Percentiles rank a stretch among this genome's conserved stretches.
Evolutionary conservation across 2,797 vertebrate genomes (phyloP).

Genomic region (Naso thynnoides): DNA sequence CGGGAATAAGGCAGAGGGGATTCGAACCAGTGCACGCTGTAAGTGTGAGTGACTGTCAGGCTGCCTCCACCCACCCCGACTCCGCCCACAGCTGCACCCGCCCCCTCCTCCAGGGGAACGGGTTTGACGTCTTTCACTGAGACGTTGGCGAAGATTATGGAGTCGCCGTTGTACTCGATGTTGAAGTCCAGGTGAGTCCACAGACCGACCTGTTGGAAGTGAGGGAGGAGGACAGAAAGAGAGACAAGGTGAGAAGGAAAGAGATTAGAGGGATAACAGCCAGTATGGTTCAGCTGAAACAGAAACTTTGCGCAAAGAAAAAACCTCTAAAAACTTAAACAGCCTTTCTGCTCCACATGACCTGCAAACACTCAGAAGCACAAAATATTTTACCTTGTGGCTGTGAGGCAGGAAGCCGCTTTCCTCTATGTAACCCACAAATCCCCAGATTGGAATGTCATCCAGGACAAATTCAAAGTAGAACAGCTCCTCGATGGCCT

Average conservation of each 20-base stretch:
- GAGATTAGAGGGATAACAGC: neutral
- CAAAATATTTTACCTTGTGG: conserved; percentile 86
- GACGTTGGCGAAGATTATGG: conserved; percentile 92
- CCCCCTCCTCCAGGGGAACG: conserved; percentile 89
- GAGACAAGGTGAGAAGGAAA: neutral
- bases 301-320: conserved; percentile 10
- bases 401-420: conserved; percentile 94
- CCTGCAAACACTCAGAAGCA: neutral
- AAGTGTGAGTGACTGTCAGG: conserved; percentile 88
- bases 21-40: conserved; percentile 92
- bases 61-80: conserved; percentile 79
- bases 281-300: neutral
- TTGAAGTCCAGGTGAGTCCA: conserved; percentile 96
- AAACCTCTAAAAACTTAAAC: neutral
- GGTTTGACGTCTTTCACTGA: conserved; percentile 93
- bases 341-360: neutral
- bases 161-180: conserved; percentile 91
- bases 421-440: conserved; percentile 95
- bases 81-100: conserved; percentile 66
- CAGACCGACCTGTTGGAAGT: conserved; percentile 84
- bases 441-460: conserved; percentile 93
- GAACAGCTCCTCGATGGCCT: conserved; percentile 94
- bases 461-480: conserved; percentile 96
- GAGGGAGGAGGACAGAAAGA: neutral
- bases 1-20: conserved; percentile 81